These are phyloP conservation scores for Linnaemya tessellans DNA, from an alignment of 2,888 invertebrate genomes.

Conservation along the genomic window DNA sequence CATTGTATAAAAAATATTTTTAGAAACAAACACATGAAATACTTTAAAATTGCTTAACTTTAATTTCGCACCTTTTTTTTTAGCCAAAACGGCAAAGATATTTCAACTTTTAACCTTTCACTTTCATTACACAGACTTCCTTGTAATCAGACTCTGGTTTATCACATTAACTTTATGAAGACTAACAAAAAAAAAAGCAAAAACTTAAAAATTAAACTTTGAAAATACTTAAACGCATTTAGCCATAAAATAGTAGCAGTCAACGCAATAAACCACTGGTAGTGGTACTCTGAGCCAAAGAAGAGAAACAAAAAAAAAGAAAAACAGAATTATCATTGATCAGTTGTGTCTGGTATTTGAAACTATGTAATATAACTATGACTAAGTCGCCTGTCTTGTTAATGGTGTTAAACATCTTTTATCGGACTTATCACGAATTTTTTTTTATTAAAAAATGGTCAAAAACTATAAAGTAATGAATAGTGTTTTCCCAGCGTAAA, in stretches of 20 bases:
- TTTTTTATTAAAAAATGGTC: constrained; percentile 56
- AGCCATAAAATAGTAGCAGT: constrained; percentile 63
- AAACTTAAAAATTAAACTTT: constrained; percentile 9
- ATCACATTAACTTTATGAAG: constrained; percentile 37
- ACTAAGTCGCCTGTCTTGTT: constrained; percentile 59
- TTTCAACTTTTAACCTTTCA: constrained; percentile 75
- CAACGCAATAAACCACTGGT: constrained; percentile 56
- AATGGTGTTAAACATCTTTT: constrained; percentile 65
- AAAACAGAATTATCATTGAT: constrained; percentile 68
- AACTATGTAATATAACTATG: constrained; percentile 63
- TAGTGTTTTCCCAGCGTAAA: constrained; percentile 45
- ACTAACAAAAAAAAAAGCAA: constrained; percentile 11
- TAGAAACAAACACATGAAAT: constrained; percentile 39
- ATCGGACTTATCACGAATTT: constrained; percentile 60
- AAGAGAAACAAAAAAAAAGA: constrained; percentile 1
- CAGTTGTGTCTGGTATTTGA: constrained; percentile 51
- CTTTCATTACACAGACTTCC: constrained; percentile 73
- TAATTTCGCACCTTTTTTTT: constrained; percentile 67
- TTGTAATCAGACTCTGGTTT: constrained; percentile 69
- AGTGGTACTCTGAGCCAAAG: neutral
- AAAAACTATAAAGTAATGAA: constrained; percentile 30
- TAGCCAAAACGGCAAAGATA: constrained; percentile 44
- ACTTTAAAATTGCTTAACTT: constrained; percentile 62
- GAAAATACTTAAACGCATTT: constrained; percentile 63
- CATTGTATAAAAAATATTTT: constrained; percentile 13